A percentile compares a stretch with the other conserved stretches of the same genome.
phyloP scores from a whole-genome alignment of 1,140 invertebrate species.

The Kradibia gibbosae region DNA sequence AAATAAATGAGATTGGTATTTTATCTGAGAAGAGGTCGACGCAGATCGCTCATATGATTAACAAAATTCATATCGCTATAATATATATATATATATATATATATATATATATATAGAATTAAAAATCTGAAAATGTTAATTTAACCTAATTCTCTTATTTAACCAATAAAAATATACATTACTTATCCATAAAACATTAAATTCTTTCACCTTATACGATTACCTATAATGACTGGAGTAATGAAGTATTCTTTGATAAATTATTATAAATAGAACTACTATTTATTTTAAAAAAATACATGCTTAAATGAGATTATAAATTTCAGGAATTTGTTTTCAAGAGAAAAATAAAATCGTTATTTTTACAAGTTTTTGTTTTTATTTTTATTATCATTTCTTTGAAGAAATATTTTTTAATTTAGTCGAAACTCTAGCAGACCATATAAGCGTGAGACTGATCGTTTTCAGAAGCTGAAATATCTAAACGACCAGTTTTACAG shows the following conservation, averaged over 20 bases:
- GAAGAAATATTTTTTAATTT: no score
- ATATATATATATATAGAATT: not conserved
- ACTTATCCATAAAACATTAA: not conserved
- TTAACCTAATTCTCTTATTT: not conserved
- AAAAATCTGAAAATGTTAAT: not conserved
- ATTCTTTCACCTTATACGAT: not conserved
- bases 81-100: not conserved
- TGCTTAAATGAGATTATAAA: no score
- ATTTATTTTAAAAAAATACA: no score
- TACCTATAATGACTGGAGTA: not conserved
- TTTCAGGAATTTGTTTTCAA: no score
- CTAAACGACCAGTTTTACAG: no score
- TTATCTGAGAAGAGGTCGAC: not conserved
- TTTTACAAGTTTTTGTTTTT: no score
- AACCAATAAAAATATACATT: not conserved
- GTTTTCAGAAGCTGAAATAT: no score
- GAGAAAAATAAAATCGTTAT: no score
- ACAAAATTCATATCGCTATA: not conserved
- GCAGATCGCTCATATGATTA: not conserved
- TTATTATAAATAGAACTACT: no score
- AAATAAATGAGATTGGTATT: not conserved
- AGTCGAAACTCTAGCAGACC: no score
- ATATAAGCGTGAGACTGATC: no score
- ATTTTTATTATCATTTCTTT: no score
- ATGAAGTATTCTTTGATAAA: not conserved